Evolutionary conservation across 2,113 vertebrate genomes (phyloP), one percentile per base, ranked within the genome.

Genomic region (Ochotona curzoniae): DNA sequence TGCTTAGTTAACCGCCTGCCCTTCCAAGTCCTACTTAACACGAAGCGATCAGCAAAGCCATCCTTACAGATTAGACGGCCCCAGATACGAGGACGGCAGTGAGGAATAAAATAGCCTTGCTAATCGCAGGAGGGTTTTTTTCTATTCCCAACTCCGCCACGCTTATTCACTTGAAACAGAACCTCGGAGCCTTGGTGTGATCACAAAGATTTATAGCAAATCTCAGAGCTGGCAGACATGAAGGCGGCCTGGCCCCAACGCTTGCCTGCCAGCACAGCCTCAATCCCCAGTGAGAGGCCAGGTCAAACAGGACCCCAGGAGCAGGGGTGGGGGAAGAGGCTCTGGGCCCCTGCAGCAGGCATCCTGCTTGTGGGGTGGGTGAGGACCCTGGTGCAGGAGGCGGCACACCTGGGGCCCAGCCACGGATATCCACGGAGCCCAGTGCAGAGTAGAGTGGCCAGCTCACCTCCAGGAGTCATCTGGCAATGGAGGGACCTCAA

Each of bases 141-240:
- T 98, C 80, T 81, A 18, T 92, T 97, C 96, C 98, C 97, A 98
- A 97, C 98, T 97, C 98, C 98, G 98, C 97, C 96, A 97, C 51
- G 75, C 97, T 97, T 97, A 97, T 97, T 98, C 98, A 97, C 96
- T 97, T 97, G 98, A 98, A 98, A 99, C 98, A 94, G 91, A 98
- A 98, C 97, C 97, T 96, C 81, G 73, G 95, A 85, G 94, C 92
- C 95, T 97, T 95, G 94, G 97, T 83, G 96, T 97, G 96, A 97
- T 97, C 98, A 97, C 91, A 95, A 91, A 95, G 95, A 94, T 96
- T 97, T 89, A 94, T 91, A 85, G 61, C 90, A 5, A 87, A 96
- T 93, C 97, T 95, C 95, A 32, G 66, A 47, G 87, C 89, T 25
- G 1, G 92, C 90, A 75, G 75, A 96, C 90, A 93, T 0, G 21